phyloP scores from a whole-genome alignment of 2,113 vertebrate genomes.

The Dendrocopos noguchii region DNA sequence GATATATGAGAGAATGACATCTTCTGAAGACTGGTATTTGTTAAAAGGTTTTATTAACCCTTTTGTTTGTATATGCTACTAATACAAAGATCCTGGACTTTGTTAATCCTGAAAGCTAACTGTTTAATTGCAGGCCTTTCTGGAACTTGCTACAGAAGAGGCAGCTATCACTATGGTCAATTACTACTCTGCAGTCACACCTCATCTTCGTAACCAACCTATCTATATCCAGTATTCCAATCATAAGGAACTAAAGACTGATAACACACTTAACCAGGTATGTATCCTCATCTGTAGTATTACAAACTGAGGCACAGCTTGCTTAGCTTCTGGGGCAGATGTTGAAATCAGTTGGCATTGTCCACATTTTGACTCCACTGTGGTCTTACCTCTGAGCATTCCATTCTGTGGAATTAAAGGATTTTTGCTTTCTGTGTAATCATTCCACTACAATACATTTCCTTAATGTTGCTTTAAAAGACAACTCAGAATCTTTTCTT shows the following conservation, averaged over 20 bases:
- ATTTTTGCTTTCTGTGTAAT: not conserved
- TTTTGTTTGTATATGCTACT: not conserved
- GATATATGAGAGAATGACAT: not conserved
- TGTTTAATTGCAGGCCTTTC: conserved; percentile 85
- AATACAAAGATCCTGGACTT: not conserved
- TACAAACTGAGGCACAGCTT: not conserved
- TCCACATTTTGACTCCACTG: not conserved
- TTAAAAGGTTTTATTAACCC: not conserved
- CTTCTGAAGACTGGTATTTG: not conserved
- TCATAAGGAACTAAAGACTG: conserved; percentile 97
- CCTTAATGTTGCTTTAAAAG: not conserved
- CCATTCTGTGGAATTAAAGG: not conserved
- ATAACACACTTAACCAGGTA: conserved; percentile 94
- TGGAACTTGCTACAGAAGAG: conserved; percentile 96
- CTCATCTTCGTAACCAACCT: conserved; percentile 92
- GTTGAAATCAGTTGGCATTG: not conserved
- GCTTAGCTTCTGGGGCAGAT: not conserved
- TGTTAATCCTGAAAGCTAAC: not conserved
- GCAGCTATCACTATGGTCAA: conserved; percentile 97
- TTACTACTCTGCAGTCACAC: conserved; percentile 93
- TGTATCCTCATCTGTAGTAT: not conserved
- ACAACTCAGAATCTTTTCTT: too few species aligned
- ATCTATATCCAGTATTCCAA: conserved; percentile 98
- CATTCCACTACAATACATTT: not conserved
- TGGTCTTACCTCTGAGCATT: not conserved